Evolutionary conservation across 1,140 invertebrate species (phyloP).

Genomic region (Hylaeus volcanicus): DNA sequence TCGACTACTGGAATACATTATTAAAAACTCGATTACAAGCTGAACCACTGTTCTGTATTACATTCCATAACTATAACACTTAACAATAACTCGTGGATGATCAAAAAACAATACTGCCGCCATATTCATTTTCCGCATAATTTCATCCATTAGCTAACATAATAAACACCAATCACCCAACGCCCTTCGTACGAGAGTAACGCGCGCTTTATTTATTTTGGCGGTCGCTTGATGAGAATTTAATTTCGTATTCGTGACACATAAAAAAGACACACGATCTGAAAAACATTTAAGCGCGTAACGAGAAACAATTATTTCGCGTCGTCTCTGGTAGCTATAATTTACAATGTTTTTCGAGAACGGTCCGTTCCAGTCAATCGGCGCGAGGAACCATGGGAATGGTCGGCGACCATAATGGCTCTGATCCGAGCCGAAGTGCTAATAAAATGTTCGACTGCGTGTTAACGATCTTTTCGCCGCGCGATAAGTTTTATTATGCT

Average conservation of each 20-base stretch:
- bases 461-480: slow-evolving; percentile 63
- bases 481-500: slow-evolving; percentile 44
- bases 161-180: neutral
- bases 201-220: too few relatives aligned
- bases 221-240: neutral
- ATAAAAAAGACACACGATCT: neutral
- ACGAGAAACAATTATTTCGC: slow-evolving; percentile 48
- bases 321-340: slow-evolving; percentile 18
- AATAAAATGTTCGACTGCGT: slow-evolving; percentile 65
- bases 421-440: slow-evolving; percentile 61
- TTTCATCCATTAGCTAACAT: neutral
- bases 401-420: slow-evolving; percentile 53
- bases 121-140: neutral
- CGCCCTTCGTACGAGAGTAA: neutral
- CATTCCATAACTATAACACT: too few relatives aligned
- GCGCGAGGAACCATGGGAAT: slow-evolving; percentile 45
- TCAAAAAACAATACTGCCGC: neutral
- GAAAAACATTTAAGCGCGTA: slow-evolving; percentile 10
- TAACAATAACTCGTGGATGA: too few relatives aligned
- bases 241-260: neutral
- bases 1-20: too few relatives aligned
- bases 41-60: too few relatives aligned
- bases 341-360: slow-evolving; percentile 47
- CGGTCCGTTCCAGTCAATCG: slow-evolving; percentile 43
- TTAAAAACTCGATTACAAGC: too few relatives aligned